Evolutionary conservation across 2,113 vertebrate genomes (phyloP), one percentile per base, ranked within the genome.

Genomic region (Clarias batrachus): DNA sequence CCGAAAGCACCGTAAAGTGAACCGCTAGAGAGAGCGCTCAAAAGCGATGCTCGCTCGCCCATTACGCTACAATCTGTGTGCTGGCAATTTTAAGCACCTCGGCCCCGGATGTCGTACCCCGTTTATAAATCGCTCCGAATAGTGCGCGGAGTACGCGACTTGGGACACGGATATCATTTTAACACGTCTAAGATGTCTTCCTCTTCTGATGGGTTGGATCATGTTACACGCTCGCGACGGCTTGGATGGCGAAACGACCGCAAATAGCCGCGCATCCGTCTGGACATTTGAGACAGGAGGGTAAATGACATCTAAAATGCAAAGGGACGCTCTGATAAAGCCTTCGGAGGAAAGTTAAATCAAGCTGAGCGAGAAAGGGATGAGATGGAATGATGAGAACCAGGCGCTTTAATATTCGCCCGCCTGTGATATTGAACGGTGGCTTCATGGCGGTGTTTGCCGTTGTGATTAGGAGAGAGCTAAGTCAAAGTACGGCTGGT

Each of bases 391-490:
- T 37, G 60, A 82, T 65, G 62, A 87, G 57, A 73, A 70, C 48
- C 6, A 3, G 68, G 48, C 48, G 76, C 66, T 81, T 87, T 81
- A 54, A 71, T 79, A 84, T 77, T 48, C 60, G 54, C 19, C 23
- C 11, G n/a, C 79, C 54, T 48, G 59, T 82, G 77, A 84, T 7
- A 52, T 19, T 25, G 37, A 80, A 80, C 3, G 25, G 17, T 65
- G 73, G 41, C 73, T 76, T 76, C n/a, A 76, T 76, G 52, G 21
- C n/a, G 62, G 48, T 63, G 65, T 87, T 84, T 80, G 37, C 76
- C 62, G 23, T 87, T 16, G 30, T 84, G 63, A 87, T 73, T 81
- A 73, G 21, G 62, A 81, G 25, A 17, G 70, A 84, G 76, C 87
- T n/a, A 6, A 17, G 37, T 54, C 52, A n/a, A 87, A 87, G 57